Evolutionary conservation across 2,113 vertebrate species (phyloP).

Genomic region (Mionectes macconnelli): DNA sequence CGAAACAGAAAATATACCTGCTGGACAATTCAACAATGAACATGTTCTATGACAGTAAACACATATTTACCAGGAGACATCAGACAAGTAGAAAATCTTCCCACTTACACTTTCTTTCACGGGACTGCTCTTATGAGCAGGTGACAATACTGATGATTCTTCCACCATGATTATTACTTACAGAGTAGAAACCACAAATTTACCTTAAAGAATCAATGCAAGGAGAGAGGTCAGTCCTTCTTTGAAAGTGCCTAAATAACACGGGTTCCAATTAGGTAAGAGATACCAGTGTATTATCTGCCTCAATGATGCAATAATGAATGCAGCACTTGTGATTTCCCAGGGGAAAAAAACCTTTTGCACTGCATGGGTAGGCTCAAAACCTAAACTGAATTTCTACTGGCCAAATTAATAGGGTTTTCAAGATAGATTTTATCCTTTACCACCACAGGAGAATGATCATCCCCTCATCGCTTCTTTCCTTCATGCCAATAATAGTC

Average conservation of each 20-base stretch:
- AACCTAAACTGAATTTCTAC: not conserved
- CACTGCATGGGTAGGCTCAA: not conserved
- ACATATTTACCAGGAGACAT: not conserved
- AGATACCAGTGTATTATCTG: not conserved
- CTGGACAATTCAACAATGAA: not conserved
- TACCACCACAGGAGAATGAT: not conserved
- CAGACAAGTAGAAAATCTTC: not conserved
- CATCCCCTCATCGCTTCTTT: not conserved
- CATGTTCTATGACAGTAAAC: not conserved
- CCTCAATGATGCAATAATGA: not conserved
- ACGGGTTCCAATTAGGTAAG: not conserved
- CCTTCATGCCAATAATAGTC: not conserved
- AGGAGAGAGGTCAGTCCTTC: not conserved
- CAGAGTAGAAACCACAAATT: accelerated
- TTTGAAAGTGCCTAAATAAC: not conserved
- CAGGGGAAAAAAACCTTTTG: not conserved
- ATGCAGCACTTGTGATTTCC: not conserved
- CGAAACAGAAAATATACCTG: not conserved
- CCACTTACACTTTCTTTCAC: not conserved
- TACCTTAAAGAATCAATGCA: not conserved
- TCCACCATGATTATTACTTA: not conserved
- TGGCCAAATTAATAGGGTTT: not conserved
- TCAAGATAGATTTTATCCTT: not conserved
- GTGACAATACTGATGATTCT: not conserved
- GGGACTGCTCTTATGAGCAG: not conserved